These are phyloP conservation scores for Ellobium chinense DNA, from an alignment of 2,888 invertebrate genomes.

Conservation along the genomic window DNA sequence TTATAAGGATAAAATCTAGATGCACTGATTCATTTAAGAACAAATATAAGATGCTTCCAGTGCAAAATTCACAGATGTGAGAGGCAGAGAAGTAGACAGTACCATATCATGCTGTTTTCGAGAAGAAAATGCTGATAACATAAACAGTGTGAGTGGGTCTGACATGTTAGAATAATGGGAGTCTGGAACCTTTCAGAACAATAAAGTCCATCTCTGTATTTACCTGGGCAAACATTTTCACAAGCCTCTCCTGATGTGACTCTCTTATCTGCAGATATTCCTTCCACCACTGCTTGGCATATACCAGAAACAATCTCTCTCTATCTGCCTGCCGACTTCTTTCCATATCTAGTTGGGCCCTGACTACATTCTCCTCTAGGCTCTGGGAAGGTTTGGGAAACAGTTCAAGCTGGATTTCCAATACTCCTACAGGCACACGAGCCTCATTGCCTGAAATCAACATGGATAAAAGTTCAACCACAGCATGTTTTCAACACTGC, in stretches of 20 bases:
- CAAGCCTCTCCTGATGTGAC: slow-evolving; percentile 74
- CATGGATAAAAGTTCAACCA: neutral
- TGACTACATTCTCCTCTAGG: slow-evolving; percentile 70
- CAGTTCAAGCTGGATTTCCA: slow-evolving; percentile 76
- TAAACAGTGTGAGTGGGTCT: no score
- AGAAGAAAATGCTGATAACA: no score
- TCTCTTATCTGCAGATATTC: slow-evolving; percentile 77
- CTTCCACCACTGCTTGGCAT: slow-evolving; percentile 80
- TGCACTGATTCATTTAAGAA: no score
- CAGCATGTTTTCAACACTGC: neutral
- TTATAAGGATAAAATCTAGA: no score
- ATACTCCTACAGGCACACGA: slow-evolving; percentile 75
- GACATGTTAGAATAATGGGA: no score
- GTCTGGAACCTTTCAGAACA: no score
- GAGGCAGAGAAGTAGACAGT: no score
- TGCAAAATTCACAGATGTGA: no score
- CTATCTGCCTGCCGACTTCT: slow-evolving; percentile 73
- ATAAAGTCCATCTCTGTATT: no score
- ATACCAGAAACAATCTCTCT: slow-evolving; percentile 78
- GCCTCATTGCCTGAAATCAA: slow-evolving; percentile 77
- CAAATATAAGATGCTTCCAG: no score
- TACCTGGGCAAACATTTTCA: slow-evolving; percentile 79
- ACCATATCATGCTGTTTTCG: no score
- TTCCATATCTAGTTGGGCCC: slow-evolving; percentile 75
- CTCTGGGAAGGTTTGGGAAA: slow-evolving; percentile 69